Evolutionary conservation across 2,113 vertebrate species (phyloP).

Genomic region (Etheostoma cragini): DNA sequence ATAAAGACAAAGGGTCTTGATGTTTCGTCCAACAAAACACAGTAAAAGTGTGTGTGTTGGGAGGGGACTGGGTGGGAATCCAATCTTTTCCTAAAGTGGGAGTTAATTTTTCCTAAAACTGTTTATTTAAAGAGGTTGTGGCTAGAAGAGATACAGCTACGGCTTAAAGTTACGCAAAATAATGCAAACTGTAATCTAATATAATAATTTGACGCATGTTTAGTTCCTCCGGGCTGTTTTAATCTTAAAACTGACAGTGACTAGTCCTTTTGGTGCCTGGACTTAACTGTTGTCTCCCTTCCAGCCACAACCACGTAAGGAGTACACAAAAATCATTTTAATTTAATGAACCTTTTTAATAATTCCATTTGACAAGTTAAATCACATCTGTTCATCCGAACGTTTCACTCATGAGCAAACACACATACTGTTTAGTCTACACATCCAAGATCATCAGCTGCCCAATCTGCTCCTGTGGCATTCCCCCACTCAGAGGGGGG

Average conservation of each 20-base stretch:
- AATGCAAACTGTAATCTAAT: too few relatives aligned
- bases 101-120: neutral
- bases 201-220: too few relatives aligned
- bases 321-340: neutral
- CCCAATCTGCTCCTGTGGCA: conserved; percentile 37
- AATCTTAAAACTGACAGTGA: too few relatives aligned
- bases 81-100: neutral
- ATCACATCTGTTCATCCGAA: neutral
- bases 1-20: too few relatives aligned
- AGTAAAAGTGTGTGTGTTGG: too few relatives aligned
- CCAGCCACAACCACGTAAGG: neutral
- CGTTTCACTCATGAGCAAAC: conserved; percentile 23
- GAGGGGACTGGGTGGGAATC: too few relatives aligned
- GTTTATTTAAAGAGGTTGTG: neutral
- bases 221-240: too few relatives aligned
- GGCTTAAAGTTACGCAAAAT: too few relatives aligned
- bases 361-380: neutral
- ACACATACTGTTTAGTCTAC: conserved; percentile 1
- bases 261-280: too few relatives aligned
- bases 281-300: too few relatives aligned
- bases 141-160: too few relatives aligned
- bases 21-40: too few relatives aligned
- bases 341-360: neutral
- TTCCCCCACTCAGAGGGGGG: conserved; percentile 35
- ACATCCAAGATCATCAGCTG: conserved; percentile 31